Percentiles rank a stretch among this genome's conserved stretches.
phyloP scores from a whole-genome alignment of 1,140 invertebrate species.

The Eufriesea mexicana region DNA sequence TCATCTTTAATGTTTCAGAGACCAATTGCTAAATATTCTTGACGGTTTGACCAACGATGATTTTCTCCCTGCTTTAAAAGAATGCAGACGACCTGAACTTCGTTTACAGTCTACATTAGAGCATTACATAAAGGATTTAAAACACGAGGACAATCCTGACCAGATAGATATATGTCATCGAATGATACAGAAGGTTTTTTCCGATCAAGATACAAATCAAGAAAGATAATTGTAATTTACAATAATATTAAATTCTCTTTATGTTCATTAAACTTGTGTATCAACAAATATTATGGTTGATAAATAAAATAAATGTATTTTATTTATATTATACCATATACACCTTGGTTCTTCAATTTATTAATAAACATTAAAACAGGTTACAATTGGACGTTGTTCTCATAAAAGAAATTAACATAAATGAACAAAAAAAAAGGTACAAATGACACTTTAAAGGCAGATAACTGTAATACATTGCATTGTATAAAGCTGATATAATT shows the following conservation, averaged over 20 bases:
- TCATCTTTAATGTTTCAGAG: constrained; percentile 75
- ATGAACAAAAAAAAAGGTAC: no score
- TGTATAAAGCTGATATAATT: no score
- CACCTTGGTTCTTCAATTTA: background rate
- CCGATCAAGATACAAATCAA: constrained; percentile 68
- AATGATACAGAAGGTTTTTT: constrained; percentile 76
- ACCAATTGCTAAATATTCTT: constrained; percentile 84
- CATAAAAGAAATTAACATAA: no score
- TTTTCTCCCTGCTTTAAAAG: constrained; percentile 80
- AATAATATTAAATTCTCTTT: background rate
- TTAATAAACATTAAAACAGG: no score
- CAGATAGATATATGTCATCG: constrained; percentile 73
- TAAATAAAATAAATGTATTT: constrained; percentile 35
- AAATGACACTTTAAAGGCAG: no score
- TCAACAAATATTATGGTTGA: background rate
- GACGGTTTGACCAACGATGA: constrained; percentile 79
- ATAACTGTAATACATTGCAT: no score
- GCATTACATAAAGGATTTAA: constrained; percentile 75
- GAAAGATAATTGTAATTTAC: constrained; percentile 70
- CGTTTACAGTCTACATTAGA: constrained; percentile 78
- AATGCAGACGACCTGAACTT: constrained; percentile 82
- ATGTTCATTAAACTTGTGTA: constrained; percentile 3
- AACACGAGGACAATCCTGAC: constrained; percentile 72
- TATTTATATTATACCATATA: background rate
- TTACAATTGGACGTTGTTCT: no score